phyloP scores from a whole-genome alignment of 2,888 invertebrate species.

The Cataglyphis cursor region DNA sequence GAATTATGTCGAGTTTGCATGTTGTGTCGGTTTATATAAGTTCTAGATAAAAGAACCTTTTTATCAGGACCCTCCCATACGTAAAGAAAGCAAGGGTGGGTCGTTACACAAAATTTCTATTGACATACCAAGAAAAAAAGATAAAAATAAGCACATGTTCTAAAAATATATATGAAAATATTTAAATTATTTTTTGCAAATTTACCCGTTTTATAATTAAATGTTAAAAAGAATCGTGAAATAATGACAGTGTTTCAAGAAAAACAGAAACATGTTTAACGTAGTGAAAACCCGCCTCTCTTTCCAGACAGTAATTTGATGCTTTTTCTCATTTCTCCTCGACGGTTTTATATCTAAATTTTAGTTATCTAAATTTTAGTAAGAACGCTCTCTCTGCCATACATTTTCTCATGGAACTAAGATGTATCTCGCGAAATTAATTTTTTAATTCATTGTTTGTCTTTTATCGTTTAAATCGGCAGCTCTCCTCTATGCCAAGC shows the following conservation, averaged over 20 bases:
- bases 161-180: not conserved
- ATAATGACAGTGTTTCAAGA: not conserved
- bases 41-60: not conserved
- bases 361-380: not conserved
- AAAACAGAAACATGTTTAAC: not conserved
- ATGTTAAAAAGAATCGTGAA: not conserved
- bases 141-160: slow-evolving; percentile 6
- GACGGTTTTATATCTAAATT: not conserved
- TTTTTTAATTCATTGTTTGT: not conserved
- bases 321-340: not conserved
- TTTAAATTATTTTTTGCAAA: not conserved
- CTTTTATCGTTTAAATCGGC: not conserved
- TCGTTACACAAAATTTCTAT: not conserved
- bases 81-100: not conserved
- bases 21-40: not conserved
- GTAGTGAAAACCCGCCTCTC: not conserved
- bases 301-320: not conserved
- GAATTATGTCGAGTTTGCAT: slow-evolving; percentile 9
- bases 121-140: not conserved
- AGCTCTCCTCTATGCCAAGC: not conserved
- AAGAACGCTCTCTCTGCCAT: not conserved
- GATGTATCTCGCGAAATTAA: not conserved
- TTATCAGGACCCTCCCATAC: no score
- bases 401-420: not conserved
- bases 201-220: not conserved